phyloP scores from a whole-genome alignment of 2,888 invertebrate species.

The Helobdella robusta region DNA sequence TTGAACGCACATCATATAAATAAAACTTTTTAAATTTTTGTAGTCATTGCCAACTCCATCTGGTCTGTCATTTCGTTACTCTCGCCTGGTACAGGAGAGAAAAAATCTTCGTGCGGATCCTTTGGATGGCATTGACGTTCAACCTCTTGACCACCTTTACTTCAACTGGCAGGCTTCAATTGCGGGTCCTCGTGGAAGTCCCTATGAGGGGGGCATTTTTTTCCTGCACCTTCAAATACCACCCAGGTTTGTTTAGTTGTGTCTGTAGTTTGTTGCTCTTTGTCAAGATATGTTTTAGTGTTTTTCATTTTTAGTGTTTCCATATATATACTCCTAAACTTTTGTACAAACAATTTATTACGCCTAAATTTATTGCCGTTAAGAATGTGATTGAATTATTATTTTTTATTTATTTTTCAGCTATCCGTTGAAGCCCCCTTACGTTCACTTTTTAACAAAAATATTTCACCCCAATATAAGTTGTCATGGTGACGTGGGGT shows the following conservation, averaged over 20 bases:
- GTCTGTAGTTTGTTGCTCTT: not conserved
- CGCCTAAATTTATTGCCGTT: no score
- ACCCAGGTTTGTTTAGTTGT: slow-evolving; percentile 41
- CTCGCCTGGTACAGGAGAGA: slow-evolving; percentile 69
- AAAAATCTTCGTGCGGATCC: slow-evolving; percentile 58
- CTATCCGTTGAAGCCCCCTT: slow-evolving; percentile 83
- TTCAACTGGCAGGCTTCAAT: slow-evolving; percentile 91
- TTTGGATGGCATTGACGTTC: slow-evolving; percentile 74
- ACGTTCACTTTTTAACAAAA: slow-evolving; percentile 80
- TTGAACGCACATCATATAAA: no score
- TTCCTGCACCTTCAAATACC: slow-evolving; percentile 82
- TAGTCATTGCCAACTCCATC: no score
- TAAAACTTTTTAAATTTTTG: not conserved
- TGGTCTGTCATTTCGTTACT: no score
- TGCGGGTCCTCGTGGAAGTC: slow-evolving; percentile 79
- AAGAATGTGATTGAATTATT: no score
- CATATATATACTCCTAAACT: no score
- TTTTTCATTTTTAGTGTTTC: no score
- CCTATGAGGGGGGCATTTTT: slow-evolving; percentile 86
- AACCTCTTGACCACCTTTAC: slow-evolving; percentile 67
- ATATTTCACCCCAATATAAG: slow-evolving; percentile 90
- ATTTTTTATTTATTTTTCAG: slow-evolving; percentile 43
- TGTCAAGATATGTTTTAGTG: not conserved
- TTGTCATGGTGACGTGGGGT: slow-evolving; percentile 85
- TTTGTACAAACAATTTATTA: no score